Evolutionary conservation across 1,140 invertebrate species (phyloP), one percentile per base, ranked within the genome.

Genomic region (Megalopta genalis): DNA sequence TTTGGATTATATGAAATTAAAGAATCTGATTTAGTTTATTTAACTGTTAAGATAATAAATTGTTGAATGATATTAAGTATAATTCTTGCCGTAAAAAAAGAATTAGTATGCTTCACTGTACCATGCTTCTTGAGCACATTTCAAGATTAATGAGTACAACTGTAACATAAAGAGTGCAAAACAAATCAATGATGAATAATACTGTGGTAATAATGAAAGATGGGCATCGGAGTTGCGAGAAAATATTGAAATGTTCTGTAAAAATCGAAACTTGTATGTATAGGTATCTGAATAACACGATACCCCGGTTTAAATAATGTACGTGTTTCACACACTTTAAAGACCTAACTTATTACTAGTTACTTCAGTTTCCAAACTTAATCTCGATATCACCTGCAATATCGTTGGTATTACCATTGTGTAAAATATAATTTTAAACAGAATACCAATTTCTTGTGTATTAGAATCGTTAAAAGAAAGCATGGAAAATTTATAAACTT

Each of bases 241-340:
- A 68, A 63, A 18, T 54, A 18, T 80, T 54, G 49, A 57, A 66
- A 63, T 85, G 64, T 59, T 84, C 84, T 85, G 72, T 84, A 85
- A 84, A 82, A 72, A 84, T 66, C 21, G 72, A 69, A 80, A 80
- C 65, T 42, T 76, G 81, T 49, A 32, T 83, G 82, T 76, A 85
- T 68, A 85, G 64, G 75, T 70, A 72, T 60, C 64, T 79, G 62
- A 74, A 64, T 67, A 68, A 69, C 49, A 27, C 70, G 62, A 59
- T 79, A 77, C 70, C 69, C 8, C 70, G 69, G 70, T 84, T 64
- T 74, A 66, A 83, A 75, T 71, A 42, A 74, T 54, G 32, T 73
- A 32, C 57, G 68, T 74, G n/a, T 72, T 78, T 68, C n/a, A 83
- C 74, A 83, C 12, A 83, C 12, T 21, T 82, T 62, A 37, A 18